Evolutionary conservation across 64 coral and sea anemone genomes (phyloP).

Genomic region (Pocillopora damicornis): DNA sequence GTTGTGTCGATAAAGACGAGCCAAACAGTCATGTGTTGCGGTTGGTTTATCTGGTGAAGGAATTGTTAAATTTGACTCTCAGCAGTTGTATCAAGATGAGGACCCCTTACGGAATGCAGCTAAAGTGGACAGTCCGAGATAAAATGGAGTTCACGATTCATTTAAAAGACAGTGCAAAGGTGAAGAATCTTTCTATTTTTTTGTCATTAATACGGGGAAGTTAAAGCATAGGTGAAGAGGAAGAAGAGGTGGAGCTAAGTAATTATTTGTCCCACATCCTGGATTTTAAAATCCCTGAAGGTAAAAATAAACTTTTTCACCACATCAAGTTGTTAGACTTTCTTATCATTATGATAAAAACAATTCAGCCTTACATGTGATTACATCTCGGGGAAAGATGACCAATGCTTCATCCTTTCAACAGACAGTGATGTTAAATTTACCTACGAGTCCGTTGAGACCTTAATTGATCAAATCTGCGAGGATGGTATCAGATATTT

Average conservation of each 20-base stretch:
- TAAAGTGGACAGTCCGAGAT: conserved; percentile 63
- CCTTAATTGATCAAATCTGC: conserved; percentile 73
- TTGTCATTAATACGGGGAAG: no score
- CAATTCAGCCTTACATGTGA: neutral
- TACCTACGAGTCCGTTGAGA: conserved; percentile 79
- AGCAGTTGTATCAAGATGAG: neutral
- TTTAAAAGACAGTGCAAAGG: conserved; percentile 88
- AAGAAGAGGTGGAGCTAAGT: conserved; percentile 92
- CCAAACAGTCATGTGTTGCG: conserved; percentile 58
- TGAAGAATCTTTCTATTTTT: no score
- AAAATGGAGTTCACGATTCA: conserved; percentile 73
- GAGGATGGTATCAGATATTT: conserved; percentile 97
- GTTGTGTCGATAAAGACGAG: conserved; percentile 56
- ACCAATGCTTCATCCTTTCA: conserved; percentile 74
- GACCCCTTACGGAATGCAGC: conserved; percentile 85
- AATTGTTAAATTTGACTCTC: conserved; percentile 40
- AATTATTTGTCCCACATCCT: conserved; percentile 91
- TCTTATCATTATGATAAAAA: neutral
- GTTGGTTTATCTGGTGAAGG: conserved; percentile 55
- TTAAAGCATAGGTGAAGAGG: conserved; percentile 76
- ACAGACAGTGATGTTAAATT: conserved; percentile 89
- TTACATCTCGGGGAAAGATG: conserved; percentile 49
- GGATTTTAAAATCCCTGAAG: conserved; percentile 44
- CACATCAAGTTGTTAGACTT: no score
- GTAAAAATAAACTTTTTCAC: no score